phyloP scores from a whole-genome alignment of 2,113 vertebrate species.

The Phrynosoma platyrhinos region DNA sequence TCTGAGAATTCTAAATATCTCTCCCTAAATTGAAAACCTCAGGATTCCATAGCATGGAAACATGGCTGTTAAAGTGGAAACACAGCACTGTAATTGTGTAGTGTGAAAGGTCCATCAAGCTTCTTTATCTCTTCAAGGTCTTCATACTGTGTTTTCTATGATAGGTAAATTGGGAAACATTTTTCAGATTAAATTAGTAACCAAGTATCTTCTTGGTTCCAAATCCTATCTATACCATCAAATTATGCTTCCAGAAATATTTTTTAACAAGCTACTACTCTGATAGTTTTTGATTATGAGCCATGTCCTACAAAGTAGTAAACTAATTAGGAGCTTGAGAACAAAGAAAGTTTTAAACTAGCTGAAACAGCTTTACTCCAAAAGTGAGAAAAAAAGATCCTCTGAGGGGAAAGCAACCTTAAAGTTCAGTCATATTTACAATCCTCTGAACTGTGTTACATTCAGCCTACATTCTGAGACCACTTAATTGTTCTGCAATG shows the following conservation, averaged over 20 bases:
- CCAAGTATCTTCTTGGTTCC: neutral
- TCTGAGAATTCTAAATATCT: no score
- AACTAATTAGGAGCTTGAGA: neutral
- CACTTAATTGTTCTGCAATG: neutral
- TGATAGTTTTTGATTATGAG: neutral
- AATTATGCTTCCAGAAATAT: constrained; percentile 10
- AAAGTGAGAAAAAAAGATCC: neutral
- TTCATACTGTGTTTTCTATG: neutral
- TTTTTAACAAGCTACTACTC: neutral
- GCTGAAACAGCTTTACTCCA: neutral
- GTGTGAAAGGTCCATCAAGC: neutral
- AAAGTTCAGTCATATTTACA: neutral
- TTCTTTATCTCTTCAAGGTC: neutral
- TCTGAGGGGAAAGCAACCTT: neutral
- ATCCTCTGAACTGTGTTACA: constrained; percentile 1
- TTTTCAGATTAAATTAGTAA: neutral
- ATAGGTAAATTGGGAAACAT: neutral
- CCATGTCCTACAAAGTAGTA: neutral
- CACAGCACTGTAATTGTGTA: no score
- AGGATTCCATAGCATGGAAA: no score
- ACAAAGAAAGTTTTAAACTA: fast-evolving
- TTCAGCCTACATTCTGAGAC: neutral
- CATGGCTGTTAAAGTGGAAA: no score
- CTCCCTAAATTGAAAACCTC: no score
- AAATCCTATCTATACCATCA: constrained; percentile 26